Conservation (phyloP, 2,888 invertebrate genomes). For the Cheilosia vernalis region DNA sequence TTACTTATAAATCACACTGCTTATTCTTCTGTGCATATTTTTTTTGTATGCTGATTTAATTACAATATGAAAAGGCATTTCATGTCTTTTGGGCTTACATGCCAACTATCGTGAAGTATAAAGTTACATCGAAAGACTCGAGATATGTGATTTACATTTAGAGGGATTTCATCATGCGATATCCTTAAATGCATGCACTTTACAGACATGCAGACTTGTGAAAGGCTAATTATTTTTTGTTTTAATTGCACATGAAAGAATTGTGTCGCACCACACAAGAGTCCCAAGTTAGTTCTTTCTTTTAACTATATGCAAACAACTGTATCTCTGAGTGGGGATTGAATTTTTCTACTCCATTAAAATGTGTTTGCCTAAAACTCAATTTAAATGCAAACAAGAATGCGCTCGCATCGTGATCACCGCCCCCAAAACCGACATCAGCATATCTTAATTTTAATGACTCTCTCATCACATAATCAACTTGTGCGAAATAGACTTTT, state of each 20-base stretch:
- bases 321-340: no score
- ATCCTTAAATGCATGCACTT: background rate
- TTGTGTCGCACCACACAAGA: no score
- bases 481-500: conserved; percentile 32
- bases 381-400: no score
- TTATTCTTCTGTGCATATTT: background rate
- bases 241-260: no score
- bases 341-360: no score
- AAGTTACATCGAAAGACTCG: conserved; percentile 12
- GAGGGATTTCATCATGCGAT: background rate
- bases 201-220: no score
- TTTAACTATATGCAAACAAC: no score
- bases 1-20: background rate
- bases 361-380: no score
- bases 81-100: conserved; percentile 5
- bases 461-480: conserved; percentile 71
- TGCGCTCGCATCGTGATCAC: background rate
- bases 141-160: conserved; percentile 14
- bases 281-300: no score
- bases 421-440: conserved; percentile 43
- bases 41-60: background rate
- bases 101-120: conserved; percentile 39
- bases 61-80: background rate
- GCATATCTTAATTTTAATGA: conserved; percentile 73
- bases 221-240: no score